Base-by-base conservation (phyloP, 2,113 vertebrate genomes). In the Pao palembangensis region DNA sequence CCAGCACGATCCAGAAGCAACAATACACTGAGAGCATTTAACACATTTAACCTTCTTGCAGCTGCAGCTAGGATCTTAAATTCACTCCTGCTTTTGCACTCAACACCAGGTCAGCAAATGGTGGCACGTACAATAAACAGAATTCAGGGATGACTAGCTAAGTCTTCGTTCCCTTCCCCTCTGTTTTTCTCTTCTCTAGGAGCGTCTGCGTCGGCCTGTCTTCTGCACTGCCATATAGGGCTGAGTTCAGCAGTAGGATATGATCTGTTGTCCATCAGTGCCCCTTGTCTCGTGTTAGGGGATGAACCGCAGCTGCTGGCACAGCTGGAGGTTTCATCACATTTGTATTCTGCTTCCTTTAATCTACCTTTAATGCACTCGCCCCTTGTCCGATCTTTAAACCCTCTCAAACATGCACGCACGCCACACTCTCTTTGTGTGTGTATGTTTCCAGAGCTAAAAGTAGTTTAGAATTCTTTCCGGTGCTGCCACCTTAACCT, bases 281-380 rank as follows among this genome's bases (percentile, higher is more conserved):
- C 58, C 16, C 58, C 68, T 65, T 46, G 58, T 61, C 60, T 67
- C 11, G 31, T 63, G 75, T 69, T 70, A 17, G 28, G 76, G 72
- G 79, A 70, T 34, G 17, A 64, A 75, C 64, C 72, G 65, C 80
- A 83, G 80, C 84, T 85, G 83, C 79, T 61, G 78, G 63, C 84
- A 84, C 81, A 85, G 84, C 85, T 89, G 86, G 86, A 78, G 56
- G 54, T 75, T 82, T 81, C 62, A 50, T 66, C 34, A 6, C 41
- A 0, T 60, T 74, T 59, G 49, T 67, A 64, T 60, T 69, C 69
- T 67, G 50, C 55, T 68, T 73, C 62, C 66, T 78, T 79, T 81
- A 78, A 71, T 80, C 78, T 68, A 83, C 79, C 78, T 85, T 80
- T 85, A 69, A 85, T 71, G 67, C 76, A 71, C 58, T 87, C 48